Evolutionary conservation across 2,797 vertebrate genomes (phyloP).

Genomic region (Hemitrygon akajei): DNA sequence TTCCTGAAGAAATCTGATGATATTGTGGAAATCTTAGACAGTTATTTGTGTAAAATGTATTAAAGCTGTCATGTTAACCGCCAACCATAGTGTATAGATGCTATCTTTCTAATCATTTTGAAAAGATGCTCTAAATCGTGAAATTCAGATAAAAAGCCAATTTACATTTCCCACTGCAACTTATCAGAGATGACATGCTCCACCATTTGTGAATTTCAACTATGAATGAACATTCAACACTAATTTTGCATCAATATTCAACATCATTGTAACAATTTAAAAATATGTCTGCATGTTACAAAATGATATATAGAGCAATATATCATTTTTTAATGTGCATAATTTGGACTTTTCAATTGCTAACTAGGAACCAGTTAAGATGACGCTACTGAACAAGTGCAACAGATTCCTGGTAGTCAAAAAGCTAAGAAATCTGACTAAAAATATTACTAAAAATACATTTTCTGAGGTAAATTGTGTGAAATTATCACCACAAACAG

Average conservation of each 20-base stretch:
- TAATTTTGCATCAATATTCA: background rate
- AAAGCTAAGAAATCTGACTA: no score
- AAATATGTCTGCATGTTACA: background rate
- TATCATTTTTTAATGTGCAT: background rate
- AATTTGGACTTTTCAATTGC: background rate
- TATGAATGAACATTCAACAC: background rate
- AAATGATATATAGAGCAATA: background rate
- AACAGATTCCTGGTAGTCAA: no score
- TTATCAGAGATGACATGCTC: background rate
- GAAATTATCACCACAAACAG: no score
- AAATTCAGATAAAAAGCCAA: background rate
- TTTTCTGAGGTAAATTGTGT: no score
- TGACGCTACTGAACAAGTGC: no score
- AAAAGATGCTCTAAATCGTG: background rate
- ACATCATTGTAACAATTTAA: background rate
- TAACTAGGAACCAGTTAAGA: background rate
- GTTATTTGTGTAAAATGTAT: conserved; percentile 16
- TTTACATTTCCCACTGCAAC: background rate
- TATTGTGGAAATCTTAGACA: background rate
- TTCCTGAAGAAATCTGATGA: background rate
- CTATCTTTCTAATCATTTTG: background rate
- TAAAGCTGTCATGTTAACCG: conserved; percentile 1
- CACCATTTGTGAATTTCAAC: conserved; percentile 14
- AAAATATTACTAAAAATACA: no score
- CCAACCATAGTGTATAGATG: background rate